Evolutionary conservation across 2,797 vertebrate species (phyloP), one percentile per base, ranked within the genome.

Genomic region (Myotis vivesi): DNA sequence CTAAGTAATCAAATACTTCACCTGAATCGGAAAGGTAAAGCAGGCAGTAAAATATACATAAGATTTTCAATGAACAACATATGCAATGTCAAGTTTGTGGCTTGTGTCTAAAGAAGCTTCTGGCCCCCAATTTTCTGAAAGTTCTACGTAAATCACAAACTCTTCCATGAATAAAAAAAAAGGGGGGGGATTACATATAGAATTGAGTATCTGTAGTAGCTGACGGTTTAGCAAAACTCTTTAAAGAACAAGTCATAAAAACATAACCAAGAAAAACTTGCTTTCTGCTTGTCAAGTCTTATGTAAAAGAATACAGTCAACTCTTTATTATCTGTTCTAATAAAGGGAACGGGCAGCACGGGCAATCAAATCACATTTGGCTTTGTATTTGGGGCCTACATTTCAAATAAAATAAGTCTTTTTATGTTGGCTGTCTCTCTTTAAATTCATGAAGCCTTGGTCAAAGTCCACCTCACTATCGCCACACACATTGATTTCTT

Each of bases 1-100:
- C 99, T 96, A 99, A 97, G 98, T 99, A 99, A 98, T 99, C 99
- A 98, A 99, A 99, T 62, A 99, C 99, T 97, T 99, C 99, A 89
- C 99, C 99, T 99, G 98, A 92, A 96, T 96, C 73, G n/a, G 66
- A 97, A 95, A 85, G 81, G 97, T 44, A 97, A 95, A 97, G 95
- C 41, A 96, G 94, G 94, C 25, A 90, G 85, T 96, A 69, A 97
- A 95, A 96, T 69, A 97, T 4, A 96, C 90, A 92, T 0, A 33
- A 59, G 72, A 93, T 75, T 94, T 94, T 57, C 71, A 75, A 64
- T 91, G 44, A 96, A 89, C 94, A 93, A 92, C 49, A 96, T 53
- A 94, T 0, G 19, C 94, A 96, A 92, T 41, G 68, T 87, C 86
- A 95, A 95, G 80, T 25, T 79, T 66, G 82, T 57, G 79, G 80